Percentiles rank a stretch among this genome's conserved stretches.
Evolutionary conservation across 2,888 invertebrate species (phyloP).

Genomic region (Agrochola macilenta): DNA sequence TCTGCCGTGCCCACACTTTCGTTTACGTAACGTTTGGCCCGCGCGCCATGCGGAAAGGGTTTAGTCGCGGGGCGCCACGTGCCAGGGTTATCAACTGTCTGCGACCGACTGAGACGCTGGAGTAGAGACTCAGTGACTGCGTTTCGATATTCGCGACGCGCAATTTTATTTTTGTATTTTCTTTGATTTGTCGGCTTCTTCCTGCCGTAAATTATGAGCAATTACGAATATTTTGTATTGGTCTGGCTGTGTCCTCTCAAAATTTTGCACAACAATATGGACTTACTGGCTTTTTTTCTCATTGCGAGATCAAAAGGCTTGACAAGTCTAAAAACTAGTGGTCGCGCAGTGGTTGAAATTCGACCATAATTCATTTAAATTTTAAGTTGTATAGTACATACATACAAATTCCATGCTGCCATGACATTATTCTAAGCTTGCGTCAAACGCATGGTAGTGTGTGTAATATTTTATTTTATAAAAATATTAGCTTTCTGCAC

Average conservation of each 20-base stretch:
- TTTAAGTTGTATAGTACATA: no score
- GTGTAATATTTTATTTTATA: no score
- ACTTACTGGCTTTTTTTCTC: not conserved
- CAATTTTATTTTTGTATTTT: conserved; percentile 23
- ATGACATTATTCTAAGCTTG: no score
- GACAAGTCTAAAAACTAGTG: no score
- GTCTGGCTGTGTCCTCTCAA: not conserved
- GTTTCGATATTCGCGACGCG: conserved; percentile 44
- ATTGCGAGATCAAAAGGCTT: not conserved
- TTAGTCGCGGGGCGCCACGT: conserved; percentile 73
- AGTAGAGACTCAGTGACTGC: conserved; percentile 52
- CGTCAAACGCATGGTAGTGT: no score
- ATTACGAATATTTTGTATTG: not conserved
- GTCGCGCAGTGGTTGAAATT: no score
- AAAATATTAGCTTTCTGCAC: no score
- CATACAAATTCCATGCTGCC: no score
- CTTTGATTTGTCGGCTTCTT: conserved; percentile 26
- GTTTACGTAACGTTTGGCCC: conserved; percentile 80
- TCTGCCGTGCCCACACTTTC: conserved; percentile 31
- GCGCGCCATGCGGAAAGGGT: conserved; percentile 74
- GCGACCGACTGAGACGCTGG: conserved; percentile 55
- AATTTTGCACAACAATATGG: not conserved
- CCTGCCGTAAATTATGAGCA: conserved; percentile 3
- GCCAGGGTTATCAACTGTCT: conserved; percentile 68
- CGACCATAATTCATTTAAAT: no score